Evolutionary conservation across 2,888 invertebrate genomes (phyloP), one percentile per base, ranked within the genome.

Genomic region (Scaptodrosophila latifasciaeformis): DNA sequence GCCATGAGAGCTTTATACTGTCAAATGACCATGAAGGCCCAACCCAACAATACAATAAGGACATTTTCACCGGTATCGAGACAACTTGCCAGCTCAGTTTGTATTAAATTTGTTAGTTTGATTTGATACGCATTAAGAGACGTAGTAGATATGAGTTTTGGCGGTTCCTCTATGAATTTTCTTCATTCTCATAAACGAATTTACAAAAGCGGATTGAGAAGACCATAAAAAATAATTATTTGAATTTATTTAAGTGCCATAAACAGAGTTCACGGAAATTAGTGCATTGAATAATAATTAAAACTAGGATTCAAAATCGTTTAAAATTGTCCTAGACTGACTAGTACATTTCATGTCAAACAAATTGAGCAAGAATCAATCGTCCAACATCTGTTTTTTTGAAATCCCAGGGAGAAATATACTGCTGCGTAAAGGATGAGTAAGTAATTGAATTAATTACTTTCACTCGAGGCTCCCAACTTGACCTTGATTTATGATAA

Each of bases 391-490:
- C 37, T 51, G 7, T 44, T 51, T 31, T 30, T 37, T 45, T 15
- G 45, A 34, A 51, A 58, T 31, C 43, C 47, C 37, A 56, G 55
- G 54, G 58, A 61, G 51, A 37, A 34, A 34, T 48, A 51, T 29
- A 40, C n/a, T 43, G 40, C 65, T 56, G 59, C 60, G 60, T 56
- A 65, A 67, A 70, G 68, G 63, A 75, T 75, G 75, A 72, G 75
- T 69, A 62, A 50, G 52, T 54, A 56, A 27, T 34, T 35, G 10
- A 37, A 9, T 29, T 19, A 18, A 27, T 3, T 24, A 12, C 13
- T 9, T 12, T n/a, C 18, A 21, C 12, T 30, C 29, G 12, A 12
- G 19, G n/a, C n/a, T n/a, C n/a, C n/a, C n/a, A n/a, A n/a, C n/a
- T n/a, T n/a, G n/a, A n/a, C n/a, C n/a, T n/a, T n/a, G n/a, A n/a